phyloP scores from a whole-genome alignment of 2,888 invertebrate species.

The Tuta absoluta region DNA sequence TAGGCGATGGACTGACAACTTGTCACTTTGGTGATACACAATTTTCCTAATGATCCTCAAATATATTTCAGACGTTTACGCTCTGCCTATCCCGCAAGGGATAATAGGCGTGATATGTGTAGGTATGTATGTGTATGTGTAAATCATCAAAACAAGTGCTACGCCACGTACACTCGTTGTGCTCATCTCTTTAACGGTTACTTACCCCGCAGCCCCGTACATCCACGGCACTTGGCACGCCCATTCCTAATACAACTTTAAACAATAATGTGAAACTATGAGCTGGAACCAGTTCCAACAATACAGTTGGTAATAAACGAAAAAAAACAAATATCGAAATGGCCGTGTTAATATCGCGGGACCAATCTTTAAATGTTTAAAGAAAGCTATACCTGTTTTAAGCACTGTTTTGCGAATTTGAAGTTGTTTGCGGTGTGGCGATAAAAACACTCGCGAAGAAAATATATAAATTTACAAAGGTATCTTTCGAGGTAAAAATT shows the following conservation, averaged over 20 bases:
- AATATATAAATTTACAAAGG: too few species aligned
- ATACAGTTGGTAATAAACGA: constrained; percentile 8
- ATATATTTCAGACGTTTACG: too few species aligned
- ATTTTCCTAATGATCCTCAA: too few species aligned
- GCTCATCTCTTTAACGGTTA: not conserved
- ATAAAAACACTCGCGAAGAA: constrained; percentile 48
- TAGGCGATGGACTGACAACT: too few species aligned
- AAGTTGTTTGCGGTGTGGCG: constrained; percentile 36
- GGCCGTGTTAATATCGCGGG: not conserved
- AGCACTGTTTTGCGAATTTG: constrained; percentile 29
- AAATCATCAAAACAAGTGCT: not conserved
- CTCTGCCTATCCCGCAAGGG: too few species aligned
- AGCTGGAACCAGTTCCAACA: constrained; percentile 5
- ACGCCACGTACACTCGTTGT: not conserved
- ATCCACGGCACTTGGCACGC: constrained; percentile 17
- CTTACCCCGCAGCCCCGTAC: constrained; percentile 6
- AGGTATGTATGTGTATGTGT: too few species aligned
- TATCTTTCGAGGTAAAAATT: too few species aligned
- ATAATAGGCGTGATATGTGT: too few species aligned
- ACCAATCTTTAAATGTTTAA: constrained; percentile 11
- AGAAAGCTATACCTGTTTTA: constrained; percentile 5
- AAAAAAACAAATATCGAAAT: not conserved
- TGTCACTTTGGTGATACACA: too few species aligned
- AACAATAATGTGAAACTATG: constrained; percentile 15
- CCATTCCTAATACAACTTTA: constrained; percentile 28